Base-by-base conservation (phyloP, 2,888 invertebrate genomes). In the Heliconius aoede region DNA sequence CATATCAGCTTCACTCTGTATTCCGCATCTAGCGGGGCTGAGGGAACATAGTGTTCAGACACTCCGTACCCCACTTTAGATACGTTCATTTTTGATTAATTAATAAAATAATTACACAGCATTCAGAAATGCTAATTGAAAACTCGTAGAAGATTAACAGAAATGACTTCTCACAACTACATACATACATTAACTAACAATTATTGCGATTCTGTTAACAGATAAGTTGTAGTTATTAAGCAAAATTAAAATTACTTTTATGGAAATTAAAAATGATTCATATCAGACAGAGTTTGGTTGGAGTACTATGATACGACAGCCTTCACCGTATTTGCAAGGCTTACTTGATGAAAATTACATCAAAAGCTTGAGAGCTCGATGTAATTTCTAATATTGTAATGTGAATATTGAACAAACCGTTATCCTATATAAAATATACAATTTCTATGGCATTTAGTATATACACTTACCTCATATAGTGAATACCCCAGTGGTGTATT, bases 181-280 rank as follows among this genome's bases (percentile, higher is more conserved):
- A 40, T 72, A 51, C 68, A 46, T 68, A 72, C 40, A 72, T 72
- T 72, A 72, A 60, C 18, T 72, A 72, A 72, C 60, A 72, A 72
- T 72, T 72, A 72, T 72, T 40, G 72, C 40, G 72, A 72, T 72
- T 61, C 60, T 72, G 60, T 72, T 72, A 55, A 69, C 36, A 58
- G 72, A 72, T 72, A 72, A 72, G 60, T 4, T 60, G 36, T 40
- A 40, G 58, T 72, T 72, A 72, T 72, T 61, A 72, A 72, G 72
- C 58, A 60, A 60, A 72, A 72, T 60, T 72, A 72, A 72, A 72
- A 72, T 72, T 72, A 72, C 32, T 72, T 72, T 72, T 72, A 72
- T 72, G 72, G 36, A 72, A 72, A 72, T 72, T 72, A 36, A 72
- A 58, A 60, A 60, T 72, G 72, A 72, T 72, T 72, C 24, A 72